phyloP scores from a whole-genome alignment of 2,113 vertebrate species.

The Alethe castanea region DNA sequence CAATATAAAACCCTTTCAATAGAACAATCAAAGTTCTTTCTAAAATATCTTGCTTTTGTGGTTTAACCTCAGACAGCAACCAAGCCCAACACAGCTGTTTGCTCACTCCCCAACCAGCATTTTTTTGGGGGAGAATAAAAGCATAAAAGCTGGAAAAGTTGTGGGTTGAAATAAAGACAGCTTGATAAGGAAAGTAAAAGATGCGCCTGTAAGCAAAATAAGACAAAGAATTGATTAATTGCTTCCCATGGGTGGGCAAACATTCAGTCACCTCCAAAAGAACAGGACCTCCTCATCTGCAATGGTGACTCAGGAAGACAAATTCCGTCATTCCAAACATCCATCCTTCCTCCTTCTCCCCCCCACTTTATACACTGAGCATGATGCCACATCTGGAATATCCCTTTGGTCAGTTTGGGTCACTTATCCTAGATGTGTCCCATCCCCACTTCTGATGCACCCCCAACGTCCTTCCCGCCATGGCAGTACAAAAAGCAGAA shows the following conservation, averaged over 20 bases:
- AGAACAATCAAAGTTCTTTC: not conserved
- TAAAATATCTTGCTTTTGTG: not conserved
- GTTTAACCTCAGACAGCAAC: not conserved
- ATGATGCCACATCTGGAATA: not conserved
- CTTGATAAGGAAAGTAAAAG: not conserved
- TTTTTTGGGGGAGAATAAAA: not conserved
- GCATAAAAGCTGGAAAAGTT: not conserved
- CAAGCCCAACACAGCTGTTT: not conserved
- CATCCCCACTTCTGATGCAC: accelerated
- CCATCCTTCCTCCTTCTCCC: not conserved
- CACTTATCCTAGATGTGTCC: not conserved
- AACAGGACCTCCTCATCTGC: too few relatives aligned
- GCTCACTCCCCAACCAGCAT: not conserved
- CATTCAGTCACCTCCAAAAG: not conserved
- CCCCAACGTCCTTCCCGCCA: accelerated
- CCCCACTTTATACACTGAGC: not conserved
- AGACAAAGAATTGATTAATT: not conserved
- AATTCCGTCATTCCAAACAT: not conserved
- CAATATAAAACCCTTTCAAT: not conserved
- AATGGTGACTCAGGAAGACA: not conserved
- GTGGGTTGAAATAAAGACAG: not conserved
- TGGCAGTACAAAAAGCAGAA: not conserved
- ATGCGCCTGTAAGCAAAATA: not conserved
- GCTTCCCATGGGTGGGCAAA: not conserved
- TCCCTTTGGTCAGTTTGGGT: not conserved